Conservation (phyloP, 2,113 vertebrate genomes). For the Poicephalus gulielmi region DNA sequence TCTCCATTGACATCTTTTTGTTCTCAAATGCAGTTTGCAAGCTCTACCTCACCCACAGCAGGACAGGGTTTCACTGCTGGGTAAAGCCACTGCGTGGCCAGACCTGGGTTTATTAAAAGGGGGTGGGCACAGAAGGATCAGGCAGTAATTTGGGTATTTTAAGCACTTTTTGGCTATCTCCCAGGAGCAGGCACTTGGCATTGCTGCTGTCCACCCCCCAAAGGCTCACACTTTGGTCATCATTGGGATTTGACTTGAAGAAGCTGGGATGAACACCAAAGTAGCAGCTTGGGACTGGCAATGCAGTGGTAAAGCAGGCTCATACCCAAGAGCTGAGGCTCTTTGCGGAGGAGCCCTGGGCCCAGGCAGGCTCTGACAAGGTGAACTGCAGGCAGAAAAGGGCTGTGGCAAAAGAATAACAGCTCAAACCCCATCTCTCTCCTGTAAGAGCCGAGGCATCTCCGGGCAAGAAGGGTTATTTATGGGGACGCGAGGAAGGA, state of each 20-base stretch:
- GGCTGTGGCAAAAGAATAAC: neutral
- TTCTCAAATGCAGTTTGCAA: neutral
- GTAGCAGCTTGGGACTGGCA: neutral
- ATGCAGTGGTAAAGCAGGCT: accelerated
- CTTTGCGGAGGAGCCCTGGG: neutral
- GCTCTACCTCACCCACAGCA: neutral
- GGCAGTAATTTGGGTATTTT: neutral
- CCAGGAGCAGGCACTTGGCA: neutral
- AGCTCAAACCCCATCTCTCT: neutral
- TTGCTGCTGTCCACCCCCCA: no score
- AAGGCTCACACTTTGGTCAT: neutral
- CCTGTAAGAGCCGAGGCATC: neutral
- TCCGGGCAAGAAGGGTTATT: neutral
- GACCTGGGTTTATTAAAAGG: neutral
- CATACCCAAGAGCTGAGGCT: neutral
- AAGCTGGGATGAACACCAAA: neutral
- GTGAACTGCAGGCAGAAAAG: neutral
- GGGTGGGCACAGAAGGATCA: neutral
- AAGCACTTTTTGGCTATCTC: neutral
- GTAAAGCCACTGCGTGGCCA: accelerated
- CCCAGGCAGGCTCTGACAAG: neutral
- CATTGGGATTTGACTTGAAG: neutral
- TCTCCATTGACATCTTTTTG: accelerated
- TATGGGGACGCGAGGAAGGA: neutral
- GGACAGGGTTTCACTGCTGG: neutral